These are phyloP conservation scores for Lydus trimaculatus DNA, from an alignment of 2,888 invertebrate genomes.

Conservation along the genomic window DNA sequence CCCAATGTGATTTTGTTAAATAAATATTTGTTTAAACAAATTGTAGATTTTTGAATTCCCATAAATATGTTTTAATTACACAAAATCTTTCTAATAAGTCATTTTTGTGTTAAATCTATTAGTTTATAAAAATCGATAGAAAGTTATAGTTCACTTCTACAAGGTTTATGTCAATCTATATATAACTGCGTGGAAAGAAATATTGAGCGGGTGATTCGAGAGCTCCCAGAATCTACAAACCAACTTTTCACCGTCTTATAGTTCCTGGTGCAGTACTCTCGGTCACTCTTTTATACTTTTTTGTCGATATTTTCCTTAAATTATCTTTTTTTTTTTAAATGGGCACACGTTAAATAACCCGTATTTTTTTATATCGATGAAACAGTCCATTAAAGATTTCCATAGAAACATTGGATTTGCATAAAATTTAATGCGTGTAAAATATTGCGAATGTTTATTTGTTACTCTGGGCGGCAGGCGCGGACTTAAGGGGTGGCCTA, in stretches of 20 bases:
- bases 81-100: not conserved
- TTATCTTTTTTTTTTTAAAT: not conserved
- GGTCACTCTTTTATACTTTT: slow-evolving; percentile 14
- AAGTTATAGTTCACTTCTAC: not conserved
- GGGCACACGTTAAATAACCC: too few relatives aligned
- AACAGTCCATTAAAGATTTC: too few relatives aligned
- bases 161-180: not conserved
- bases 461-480: too few relatives aligned
- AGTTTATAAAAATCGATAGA: too few relatives aligned
- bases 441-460: too few relatives aligned
- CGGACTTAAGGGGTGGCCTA: too few relatives aligned
- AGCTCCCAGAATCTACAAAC: not conserved
- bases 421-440: too few relatives aligned
- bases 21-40: not conserved
- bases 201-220: slow-evolving; percentile 1
- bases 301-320: too few relatives aligned
- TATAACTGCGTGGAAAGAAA: not conserved
- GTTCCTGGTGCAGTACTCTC: not conserved
- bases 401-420: too few relatives aligned
- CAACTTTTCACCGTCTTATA: not conserved
- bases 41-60: not conserved
- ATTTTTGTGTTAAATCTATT: too few relatives aligned
- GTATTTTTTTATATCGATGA: too few relatives aligned
- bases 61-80: not conserved
- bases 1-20: too few relatives aligned